Evolutionary conservation across 92 coral and sea anemone genomes (phyloP), one percentile per base, ranked within the genome.

Genomic region (Parazoanthus darwini): DNA sequence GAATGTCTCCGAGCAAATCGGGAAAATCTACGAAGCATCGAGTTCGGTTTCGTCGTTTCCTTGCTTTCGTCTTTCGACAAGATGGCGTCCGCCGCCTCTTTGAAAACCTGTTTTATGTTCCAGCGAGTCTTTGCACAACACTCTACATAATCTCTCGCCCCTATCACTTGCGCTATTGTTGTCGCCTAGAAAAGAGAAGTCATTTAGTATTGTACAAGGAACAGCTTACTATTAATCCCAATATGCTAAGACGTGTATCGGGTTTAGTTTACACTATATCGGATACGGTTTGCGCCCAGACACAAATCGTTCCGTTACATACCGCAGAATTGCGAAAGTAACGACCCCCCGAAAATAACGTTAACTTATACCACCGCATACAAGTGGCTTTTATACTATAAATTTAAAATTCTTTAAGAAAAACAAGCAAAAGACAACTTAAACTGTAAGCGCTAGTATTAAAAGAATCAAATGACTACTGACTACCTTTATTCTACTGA

Each of bases 41-140:
- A 97, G 63, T 88, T 93, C 0, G 98, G 91, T 88, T 97, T 97
- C 16, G 90, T 72, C 35, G 88, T 70, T 80, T 91, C 93, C 63
- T 90, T 91, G n/a, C 77, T 88, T 42, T 89, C 91, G 84, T 86
- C 95, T 79, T 96, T 94, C 56, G 77, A 82, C 23, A 95, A 91
- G 80, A 97, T 97, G 13, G 99, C 98, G 70, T 91, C 98, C 7
- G 99, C 99, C 0, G 99, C 99, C 22, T 86, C 95, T 85, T 95
- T 90, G 92, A 97, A 97, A 26, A 97, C 99, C 56, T 92, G 94
- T 67, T 92, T 91, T 38, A 97, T 91, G 78, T 97, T 97, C 99
- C 99, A 97, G 59, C 98, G 90, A 1, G 98, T 97, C 82, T 97
- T 97, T 36, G 99, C 99, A 63, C 99, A 97, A 71, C 99, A 97